Conservation (phyloP, 2,113 vertebrate genomes). For the Mastomys coucha region DNA sequence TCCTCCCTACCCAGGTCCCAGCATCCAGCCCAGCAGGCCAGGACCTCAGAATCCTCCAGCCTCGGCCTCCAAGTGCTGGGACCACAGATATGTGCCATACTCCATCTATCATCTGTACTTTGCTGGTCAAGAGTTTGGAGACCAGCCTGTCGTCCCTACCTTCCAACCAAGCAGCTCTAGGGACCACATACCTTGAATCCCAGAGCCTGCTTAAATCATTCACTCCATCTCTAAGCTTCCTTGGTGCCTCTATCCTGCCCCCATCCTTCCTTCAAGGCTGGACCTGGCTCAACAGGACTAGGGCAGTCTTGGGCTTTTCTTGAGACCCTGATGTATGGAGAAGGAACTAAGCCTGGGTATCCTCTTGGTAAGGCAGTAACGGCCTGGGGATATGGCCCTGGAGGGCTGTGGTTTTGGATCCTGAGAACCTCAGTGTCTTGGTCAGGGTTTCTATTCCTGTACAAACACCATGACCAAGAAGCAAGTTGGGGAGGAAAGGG, state of each 20-base stretch:
- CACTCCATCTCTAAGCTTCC: not conserved
- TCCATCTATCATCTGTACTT: not conserved
- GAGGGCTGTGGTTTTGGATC: not conserved
- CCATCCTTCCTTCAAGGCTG: not conserved
- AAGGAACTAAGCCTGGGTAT: not conserved
- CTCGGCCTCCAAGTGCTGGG: too few species aligned
- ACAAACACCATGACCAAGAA: too few species aligned
- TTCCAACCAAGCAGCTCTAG: not conserved
- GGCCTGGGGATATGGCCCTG: not conserved
- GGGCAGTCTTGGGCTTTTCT: not conserved
- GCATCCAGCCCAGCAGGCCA: not conserved
- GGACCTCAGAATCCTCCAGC: not conserved
- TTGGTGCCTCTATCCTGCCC: not conserved
- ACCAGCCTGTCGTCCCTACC: not conserved
- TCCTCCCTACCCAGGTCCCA: not conserved
- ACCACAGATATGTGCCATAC: not conserved
- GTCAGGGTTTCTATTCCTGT: too few species aligned
- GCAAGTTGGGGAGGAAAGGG: too few species aligned
- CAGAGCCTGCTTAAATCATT: not conserved
- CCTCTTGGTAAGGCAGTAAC: not conserved
- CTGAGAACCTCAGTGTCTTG: too few species aligned
- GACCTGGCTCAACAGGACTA: not conserved
- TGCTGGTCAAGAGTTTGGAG: not conserved
- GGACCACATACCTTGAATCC: not conserved
- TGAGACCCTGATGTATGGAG: too few species aligned